Evolutionary conservation across 2,113 vertebrate genomes (phyloP).

Genomic region (Esox niger): DNA sequence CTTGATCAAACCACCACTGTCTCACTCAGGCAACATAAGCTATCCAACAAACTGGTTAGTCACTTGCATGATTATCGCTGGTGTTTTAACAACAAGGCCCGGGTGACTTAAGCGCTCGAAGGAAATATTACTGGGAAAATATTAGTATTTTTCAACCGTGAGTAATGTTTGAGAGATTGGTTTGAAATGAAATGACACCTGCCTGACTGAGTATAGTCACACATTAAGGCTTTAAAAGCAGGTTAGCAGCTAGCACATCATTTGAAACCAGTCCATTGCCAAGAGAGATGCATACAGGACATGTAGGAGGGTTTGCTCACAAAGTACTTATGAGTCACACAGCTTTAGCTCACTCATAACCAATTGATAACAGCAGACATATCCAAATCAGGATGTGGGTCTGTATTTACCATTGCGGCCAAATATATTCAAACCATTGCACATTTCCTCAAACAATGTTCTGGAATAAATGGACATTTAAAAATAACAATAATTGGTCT

Average conservation of each 20-base stretch:
- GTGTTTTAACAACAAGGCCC: not conserved
- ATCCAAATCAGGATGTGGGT: not conserved
- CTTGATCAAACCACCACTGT: not conserved
- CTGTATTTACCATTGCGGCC: too few species aligned
- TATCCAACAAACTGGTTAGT: not conserved
- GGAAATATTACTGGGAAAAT: not conserved
- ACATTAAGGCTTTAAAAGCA: not conserved
- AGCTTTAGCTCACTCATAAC: not conserved
- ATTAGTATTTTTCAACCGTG: not conserved
- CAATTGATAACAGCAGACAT: not conserved
- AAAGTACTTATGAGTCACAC: not conserved
- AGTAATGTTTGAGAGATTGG: not conserved
- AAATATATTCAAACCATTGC: too few species aligned
- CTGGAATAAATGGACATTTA: too few species aligned
- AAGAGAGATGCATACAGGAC: not conserved
- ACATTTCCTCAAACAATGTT: too few species aligned
- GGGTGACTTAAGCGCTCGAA: not conserved
- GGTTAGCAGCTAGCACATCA: not conserved
- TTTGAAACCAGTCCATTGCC: not conserved
- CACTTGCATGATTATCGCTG: not conserved
- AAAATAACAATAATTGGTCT: too few species aligned
- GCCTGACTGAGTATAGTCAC: not conserved
- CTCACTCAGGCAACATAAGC: not conserved
- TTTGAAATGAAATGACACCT: not conserved
- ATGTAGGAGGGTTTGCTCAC: not conserved